These are phyloP conservation scores for Bombyx mori DNA, from an alignment of 1,140 invertebrate species.

Conservation along the genomic window DNA sequence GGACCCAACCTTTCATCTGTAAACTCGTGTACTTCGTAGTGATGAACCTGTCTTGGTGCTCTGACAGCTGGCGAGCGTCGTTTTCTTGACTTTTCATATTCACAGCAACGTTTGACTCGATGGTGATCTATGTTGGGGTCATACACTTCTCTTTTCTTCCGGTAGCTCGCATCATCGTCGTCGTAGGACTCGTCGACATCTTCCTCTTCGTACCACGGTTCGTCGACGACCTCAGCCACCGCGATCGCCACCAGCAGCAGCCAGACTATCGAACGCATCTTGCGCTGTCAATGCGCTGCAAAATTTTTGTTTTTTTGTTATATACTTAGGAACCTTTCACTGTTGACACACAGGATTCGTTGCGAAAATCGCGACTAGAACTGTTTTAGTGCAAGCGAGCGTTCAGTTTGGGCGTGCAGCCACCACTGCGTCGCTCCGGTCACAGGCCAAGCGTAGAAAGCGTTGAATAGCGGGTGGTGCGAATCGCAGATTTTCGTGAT, in stretches of 20 bases:
- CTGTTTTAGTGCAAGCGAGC: conserved; percentile 24
- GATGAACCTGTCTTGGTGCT: conserved; percentile 53
- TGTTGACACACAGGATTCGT: conserved; percentile 36
- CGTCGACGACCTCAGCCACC: conserved; percentile 35
- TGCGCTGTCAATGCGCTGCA: conserved; percentile 28
- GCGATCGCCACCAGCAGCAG: conserved; percentile 32
- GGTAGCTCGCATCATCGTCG: conserved; percentile 36
- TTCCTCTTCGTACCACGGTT: conserved; percentile 56
- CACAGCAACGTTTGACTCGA: conserved; percentile 36
- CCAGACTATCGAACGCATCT: conserved; percentile 40
- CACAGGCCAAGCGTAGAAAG: conserved; percentile 34
- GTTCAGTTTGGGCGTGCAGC: conserved; percentile 22
- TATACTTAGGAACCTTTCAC: conserved; percentile 54
- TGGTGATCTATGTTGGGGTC: conserved; percentile 38
- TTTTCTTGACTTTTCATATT: conserved; percentile 19
- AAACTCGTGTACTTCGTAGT: conserved; percentile 69
- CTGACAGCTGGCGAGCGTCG: conserved; percentile 37
- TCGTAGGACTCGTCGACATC: conserved; percentile 49
- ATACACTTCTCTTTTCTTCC: conserved; percentile 29
- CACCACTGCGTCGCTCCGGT: conserved; percentile 16
- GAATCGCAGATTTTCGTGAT: conserved; percentile 37
- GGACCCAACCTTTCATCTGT: conserved; percentile 52
- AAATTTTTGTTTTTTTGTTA: conserved; percentile 42
- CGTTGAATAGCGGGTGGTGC: conserved; percentile 33
- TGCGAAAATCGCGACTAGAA: conserved; percentile 16